These are phyloP conservation scores for Spatulosminthurus flaviceps DNA, from an alignment of 2,888 invertebrate genomes.

Conservation along the genomic window DNA sequence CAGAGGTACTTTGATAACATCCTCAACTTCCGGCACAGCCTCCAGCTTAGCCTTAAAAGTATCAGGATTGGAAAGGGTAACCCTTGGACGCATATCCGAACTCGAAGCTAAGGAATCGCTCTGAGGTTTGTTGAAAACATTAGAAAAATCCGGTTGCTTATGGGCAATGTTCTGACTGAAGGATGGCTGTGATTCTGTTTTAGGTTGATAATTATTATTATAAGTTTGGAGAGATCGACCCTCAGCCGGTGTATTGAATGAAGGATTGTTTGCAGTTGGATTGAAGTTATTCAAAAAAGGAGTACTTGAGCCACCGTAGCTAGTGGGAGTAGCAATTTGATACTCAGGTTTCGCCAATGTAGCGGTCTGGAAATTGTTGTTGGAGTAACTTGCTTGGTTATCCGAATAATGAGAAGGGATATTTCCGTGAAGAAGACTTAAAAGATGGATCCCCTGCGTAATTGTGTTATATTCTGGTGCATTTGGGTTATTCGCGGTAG, in stretches of 20 bases:
- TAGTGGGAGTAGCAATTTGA: constrained; percentile 49
- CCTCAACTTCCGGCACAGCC: neutral
- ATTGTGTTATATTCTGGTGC: constrained; percentile 59
- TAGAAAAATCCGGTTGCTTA: constrained; percentile 43
- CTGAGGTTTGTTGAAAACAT: constrained; percentile 1
- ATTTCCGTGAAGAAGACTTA: constrained; percentile 57
- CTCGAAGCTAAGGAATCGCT: neutral
- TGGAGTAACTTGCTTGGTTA: constrained; percentile 12
- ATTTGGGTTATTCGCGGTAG: constrained; percentile 30
- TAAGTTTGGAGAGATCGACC: neutral
- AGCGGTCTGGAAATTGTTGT: constrained; percentile 6
- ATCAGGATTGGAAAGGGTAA: neutral
- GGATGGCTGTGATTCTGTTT: constrained; percentile 33
- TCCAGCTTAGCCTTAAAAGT: neutral
- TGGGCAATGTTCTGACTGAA: constrained; percentile 56
- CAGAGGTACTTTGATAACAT: too few relatives aligned
- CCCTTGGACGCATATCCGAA: neutral
- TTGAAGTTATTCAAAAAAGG: constrained; percentile 32
- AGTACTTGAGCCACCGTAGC: constrained; percentile 44
- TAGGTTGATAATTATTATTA: neutral
- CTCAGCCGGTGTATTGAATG: neutral
- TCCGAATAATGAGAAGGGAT: constrained; percentile 47
- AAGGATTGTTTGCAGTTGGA: neutral
- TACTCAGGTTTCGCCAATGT: constrained; percentile 42
- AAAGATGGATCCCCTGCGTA: constrained; percentile 59